Percentiles rank a stretch among this genome's conserved stretches.
Evolutionary conservation across 2,888 invertebrate genomes (phyloP).

Genomic region (Amiota mariae): DNA sequence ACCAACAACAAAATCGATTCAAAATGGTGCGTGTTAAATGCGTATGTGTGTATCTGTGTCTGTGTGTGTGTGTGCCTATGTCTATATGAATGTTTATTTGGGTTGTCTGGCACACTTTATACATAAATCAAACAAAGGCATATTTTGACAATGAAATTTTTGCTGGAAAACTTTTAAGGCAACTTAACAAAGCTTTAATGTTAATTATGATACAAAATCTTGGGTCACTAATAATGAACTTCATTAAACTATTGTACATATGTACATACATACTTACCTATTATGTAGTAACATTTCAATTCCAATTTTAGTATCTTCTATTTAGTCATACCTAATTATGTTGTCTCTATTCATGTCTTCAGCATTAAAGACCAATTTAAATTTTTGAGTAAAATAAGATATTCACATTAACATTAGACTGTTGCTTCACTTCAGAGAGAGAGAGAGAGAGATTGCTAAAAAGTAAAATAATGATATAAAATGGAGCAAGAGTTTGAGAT

Average conservation of each 20-base stretch:
- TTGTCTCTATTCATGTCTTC: neutral
- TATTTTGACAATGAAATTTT: constrained; percentile 8
- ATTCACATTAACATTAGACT: neutral
- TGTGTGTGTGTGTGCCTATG: neutral
- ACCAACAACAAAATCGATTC: constrained; percentile 26
- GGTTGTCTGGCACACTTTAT: constrained; percentile 19
- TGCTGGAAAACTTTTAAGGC: neutral
- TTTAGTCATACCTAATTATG: neutral
- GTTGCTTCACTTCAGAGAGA: too few species aligned
- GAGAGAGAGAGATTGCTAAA: neutral
- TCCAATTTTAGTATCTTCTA: too few species aligned
- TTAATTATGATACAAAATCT: too few species aligned
- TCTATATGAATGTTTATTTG: constrained; percentile 41
- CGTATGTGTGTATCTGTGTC: neutral
- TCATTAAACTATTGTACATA: too few species aligned
- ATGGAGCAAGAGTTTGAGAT: constrained; percentile 1
- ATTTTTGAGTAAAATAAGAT: neutral
- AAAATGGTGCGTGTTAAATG: constrained; percentile 50
- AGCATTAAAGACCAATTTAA: neutral
- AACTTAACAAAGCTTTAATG: too few species aligned
- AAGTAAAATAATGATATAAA: neutral
- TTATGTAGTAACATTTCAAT: too few species aligned
- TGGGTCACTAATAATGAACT: too few species aligned
- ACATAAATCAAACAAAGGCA: constrained; percentile 5
- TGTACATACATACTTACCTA: too few species aligned